phyloP scores from a whole-genome alignment of 2,888 invertebrate species.

The Capitulum mitella region DNA sequence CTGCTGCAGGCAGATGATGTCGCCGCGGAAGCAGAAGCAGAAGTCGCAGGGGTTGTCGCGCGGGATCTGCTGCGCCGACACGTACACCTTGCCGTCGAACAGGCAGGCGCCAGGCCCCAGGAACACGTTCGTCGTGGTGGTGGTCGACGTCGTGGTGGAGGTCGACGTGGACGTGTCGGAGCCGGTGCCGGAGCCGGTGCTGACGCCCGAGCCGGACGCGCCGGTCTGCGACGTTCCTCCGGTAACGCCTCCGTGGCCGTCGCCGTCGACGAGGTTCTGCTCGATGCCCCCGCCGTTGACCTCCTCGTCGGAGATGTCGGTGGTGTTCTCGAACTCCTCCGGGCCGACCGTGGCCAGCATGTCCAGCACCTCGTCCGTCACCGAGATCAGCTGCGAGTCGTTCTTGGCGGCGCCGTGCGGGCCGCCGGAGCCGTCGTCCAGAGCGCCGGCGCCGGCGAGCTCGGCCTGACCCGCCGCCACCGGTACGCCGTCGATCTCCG shows the following conservation, averaged over 20 bases:
- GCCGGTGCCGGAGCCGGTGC: not conserved
- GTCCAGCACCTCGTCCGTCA: slow-evolving; percentile 1
- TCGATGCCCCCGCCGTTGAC: not conserved
- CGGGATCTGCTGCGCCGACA: slow-evolving; percentile 90
- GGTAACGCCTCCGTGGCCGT: not conserved
- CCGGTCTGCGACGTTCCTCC: not conserved
- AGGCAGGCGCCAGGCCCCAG: slow-evolving; percentile 85
- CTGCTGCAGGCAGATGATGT: slow-evolving; percentile 89
- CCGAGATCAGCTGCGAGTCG: not conserved
- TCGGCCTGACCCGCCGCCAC: not conserved
- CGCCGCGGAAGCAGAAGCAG: slow-evolving; percentile 94
- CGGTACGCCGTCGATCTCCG: not conserved
- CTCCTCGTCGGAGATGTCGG: not conserved
- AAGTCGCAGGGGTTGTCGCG: slow-evolving; percentile 91
- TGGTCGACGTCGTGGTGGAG: slow-evolving; percentile 21
- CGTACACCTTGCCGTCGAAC: slow-evolving; percentile 85
- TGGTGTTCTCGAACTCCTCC: not conserved
- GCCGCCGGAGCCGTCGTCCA: not conserved
- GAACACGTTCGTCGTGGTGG: slow-evolving; percentile 29
- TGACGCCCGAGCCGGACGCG: not conserved
- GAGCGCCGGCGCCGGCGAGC: not conserved
- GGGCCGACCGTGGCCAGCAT: not conserved
- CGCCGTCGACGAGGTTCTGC: not conserved
- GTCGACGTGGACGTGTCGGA: not conserved
- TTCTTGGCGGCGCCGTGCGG: too few species aligned